Evolutionary conservation across 2,888 invertebrate species (phyloP).

Genomic region (Crocallis elinguaria): DNA sequence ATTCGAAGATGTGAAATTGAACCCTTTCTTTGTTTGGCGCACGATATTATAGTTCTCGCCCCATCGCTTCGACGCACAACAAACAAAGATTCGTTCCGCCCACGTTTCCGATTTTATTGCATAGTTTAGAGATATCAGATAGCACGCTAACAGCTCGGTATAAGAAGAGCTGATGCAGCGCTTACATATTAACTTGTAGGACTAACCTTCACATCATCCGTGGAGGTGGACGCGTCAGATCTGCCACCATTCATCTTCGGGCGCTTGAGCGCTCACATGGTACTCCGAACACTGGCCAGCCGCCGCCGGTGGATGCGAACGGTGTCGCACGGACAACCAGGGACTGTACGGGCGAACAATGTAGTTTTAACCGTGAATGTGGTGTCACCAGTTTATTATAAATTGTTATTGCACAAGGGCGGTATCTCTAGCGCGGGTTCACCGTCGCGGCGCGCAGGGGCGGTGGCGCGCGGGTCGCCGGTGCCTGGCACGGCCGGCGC

Average conservation of each 20-base stretch:
- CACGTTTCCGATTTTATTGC: too few species aligned
- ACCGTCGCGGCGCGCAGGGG: constrained; percentile 19
- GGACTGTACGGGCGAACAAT: too few species aligned
- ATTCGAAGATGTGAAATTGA: too few species aligned
- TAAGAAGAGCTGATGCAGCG: too few species aligned
- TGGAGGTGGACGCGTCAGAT: constrained; percentile 78
- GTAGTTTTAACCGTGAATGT: background rate
- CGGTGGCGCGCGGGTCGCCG: too few species aligned
- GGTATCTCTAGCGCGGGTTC: background rate
- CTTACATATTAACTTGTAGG: too few species aligned
- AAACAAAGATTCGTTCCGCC: too few species aligned
- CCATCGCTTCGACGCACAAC: too few species aligned
- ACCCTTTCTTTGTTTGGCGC: background rate
- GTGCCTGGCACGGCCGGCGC: constrained; percentile 32
- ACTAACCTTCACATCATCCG: constrained; percentile 73
- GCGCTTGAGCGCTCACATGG: background rate
- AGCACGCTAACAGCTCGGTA: too few species aligned
- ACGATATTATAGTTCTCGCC: too few species aligned
- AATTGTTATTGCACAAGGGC: background rate
- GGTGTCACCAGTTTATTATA: background rate
- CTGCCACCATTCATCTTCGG: constrained; percentile 59
- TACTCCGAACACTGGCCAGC: background rate
- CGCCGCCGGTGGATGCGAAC: background rate
- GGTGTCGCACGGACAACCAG: too few species aligned
- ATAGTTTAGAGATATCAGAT: too few species aligned